phyloP scores from a whole-genome alignment of 2,113 vertebrate genomes.

The Mixornis gularis region DNA sequence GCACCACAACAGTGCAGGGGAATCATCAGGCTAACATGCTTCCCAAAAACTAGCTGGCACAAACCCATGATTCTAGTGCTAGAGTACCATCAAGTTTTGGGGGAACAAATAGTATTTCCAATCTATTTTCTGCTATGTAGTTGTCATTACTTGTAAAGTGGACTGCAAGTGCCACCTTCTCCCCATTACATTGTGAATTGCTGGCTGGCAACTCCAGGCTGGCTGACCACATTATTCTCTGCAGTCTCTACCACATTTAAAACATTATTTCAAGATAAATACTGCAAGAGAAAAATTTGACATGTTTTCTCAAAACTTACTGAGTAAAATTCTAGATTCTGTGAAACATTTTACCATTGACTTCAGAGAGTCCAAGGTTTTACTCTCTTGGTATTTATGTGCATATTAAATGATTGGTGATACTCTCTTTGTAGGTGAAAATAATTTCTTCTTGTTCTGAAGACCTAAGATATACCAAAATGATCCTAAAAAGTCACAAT shows the following conservation, averaged over 20 bases:
- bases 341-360: background rate
- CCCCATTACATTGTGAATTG: background rate
- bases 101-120: background rate
- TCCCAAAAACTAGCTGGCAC: background rate
- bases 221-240: background rate
- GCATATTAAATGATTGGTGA: background rate
- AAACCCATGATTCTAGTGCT: background rate
- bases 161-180: background rate
- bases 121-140: background rate
- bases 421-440: background rate
- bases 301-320: background rate
- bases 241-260: background rate
- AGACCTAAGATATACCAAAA: background rate
- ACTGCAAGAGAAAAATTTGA: background rate
- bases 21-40: background rate
- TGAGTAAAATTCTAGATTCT: background rate
- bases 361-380: background rate
- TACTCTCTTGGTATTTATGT: background rate
- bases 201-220: background rate
- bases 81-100: background rate
- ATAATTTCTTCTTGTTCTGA: background rate
- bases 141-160: background rate
- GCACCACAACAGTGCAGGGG: background rate
- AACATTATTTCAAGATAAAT: background rate
- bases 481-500: background rate